These are phyloP conservation scores for Yponomeuta cagnagella DNA, from an alignment of 2,888 invertebrate species.

Conservation along the genomic window DNA sequence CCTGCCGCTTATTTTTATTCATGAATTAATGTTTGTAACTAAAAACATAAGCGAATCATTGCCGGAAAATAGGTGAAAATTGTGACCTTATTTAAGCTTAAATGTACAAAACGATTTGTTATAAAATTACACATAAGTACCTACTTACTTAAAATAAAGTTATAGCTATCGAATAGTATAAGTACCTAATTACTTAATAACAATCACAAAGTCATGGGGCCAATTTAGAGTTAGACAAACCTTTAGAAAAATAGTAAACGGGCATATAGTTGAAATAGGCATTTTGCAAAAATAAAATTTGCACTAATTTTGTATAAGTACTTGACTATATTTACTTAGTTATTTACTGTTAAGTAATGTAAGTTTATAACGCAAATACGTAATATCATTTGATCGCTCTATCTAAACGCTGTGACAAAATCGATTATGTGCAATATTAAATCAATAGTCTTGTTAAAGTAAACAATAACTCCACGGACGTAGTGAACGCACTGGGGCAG, in stretches of 20 bases:
- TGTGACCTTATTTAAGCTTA: too few relatives aligned
- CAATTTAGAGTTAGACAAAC: constrained; percentile 55
- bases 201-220: constrained; percentile 34
- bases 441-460: neutral
- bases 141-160: too few relatives aligned
- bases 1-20: too few relatives aligned
- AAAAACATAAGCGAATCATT: too few relatives aligned
- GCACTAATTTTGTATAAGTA: constrained; percentile 27
- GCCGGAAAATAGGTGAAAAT: too few relatives aligned
- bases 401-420: constrained; percentile 26
- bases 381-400: constrained; percentile 21
- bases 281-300: constrained; percentile 1
- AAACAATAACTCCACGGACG: neutral
- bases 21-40: too few relatives aligned
- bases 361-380: neutral
- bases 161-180: too few relatives aligned
- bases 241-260: constrained; percentile 18
- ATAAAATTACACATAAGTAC: too few relatives aligned
- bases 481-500: neutral
- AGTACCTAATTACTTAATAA: neutral
- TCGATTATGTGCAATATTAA: constrained; percentile 6
- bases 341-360: neutral
- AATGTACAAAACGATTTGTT: too few relatives aligned
- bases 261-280: neutral
- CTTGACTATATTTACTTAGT: neutral